A percentile compares a stretch with the other conserved stretches of the same genome.
phyloP scores from a whole-genome alignment of 2,797 vertebrate genomes.

The Hippoglossus hippoglossus region DNA sequence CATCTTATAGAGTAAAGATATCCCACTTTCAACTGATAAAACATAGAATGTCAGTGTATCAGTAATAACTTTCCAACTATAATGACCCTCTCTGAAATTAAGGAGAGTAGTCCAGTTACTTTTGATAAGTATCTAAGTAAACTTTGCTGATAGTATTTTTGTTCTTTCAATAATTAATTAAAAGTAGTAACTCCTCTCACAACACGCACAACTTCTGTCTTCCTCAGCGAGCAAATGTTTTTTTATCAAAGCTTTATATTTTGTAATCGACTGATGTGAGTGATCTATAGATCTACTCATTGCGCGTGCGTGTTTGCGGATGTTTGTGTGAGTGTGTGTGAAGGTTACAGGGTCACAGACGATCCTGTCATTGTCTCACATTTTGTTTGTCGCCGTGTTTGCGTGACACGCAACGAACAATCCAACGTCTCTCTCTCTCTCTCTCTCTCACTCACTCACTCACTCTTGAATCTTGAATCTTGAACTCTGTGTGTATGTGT shows the following conservation, averaged over 20 bases:
- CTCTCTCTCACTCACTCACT: background rate
- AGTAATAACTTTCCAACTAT: too few relatives aligned
- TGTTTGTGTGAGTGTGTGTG: constrained; percentile 7
- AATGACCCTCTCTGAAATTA: too few relatives aligned
- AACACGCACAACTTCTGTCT: constrained; percentile 1
- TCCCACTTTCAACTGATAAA: too few relatives aligned
- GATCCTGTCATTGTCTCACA: constrained; percentile 58
- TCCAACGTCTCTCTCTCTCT: background rate
- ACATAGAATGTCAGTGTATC: too few relatives aligned
- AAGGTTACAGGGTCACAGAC: constrained; percentile 53
- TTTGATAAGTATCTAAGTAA: too few relatives aligned
- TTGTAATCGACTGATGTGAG: constrained; percentile 40
- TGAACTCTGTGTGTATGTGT: too few relatives aligned
- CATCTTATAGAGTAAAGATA: too few relatives aligned
- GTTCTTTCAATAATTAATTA: too few relatives aligned
- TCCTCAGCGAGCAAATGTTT: constrained; percentile 24
- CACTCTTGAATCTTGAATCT: background rate
- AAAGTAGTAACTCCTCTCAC: background rate
- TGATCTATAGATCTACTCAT: constrained; percentile 59
- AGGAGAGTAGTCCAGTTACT: too few relatives aligned
- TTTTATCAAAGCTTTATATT: constrained; percentile 53
- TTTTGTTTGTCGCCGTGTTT: constrained; percentile 57
- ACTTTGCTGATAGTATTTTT: too few relatives aligned
- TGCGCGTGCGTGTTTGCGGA: background rate
- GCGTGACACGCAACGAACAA: constrained; percentile 40